These are phyloP conservation scores for Caprella mutica DNA, from an alignment of 2,888 invertebrate species.

Conservation along the genomic window DNA sequence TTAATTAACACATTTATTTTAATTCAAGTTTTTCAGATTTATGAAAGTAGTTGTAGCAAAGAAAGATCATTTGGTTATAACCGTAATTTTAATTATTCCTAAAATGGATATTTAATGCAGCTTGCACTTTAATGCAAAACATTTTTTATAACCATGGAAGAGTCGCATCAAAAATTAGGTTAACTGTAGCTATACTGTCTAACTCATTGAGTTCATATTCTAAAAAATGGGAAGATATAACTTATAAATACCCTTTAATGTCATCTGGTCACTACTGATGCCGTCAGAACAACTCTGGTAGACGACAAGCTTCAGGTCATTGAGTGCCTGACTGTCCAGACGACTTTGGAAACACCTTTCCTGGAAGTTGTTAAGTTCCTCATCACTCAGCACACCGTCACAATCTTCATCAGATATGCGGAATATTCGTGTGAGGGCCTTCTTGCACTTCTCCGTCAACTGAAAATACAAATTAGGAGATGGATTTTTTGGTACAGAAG, in stretches of 20 bases:
- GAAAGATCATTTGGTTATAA: no score
- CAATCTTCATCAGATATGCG: slow-evolving; percentile 90
- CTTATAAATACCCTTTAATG: no score
- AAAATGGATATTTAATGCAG: no score
- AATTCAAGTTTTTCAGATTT: no score
- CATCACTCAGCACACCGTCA: slow-evolving; percentile 88
- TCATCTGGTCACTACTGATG: slow-evolving; percentile 76
- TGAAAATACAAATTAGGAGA: slow-evolving; percentile 42
- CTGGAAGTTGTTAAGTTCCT: slow-evolving; percentile 93
- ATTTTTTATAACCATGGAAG: no score
- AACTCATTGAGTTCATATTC: neutral
- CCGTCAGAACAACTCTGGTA: slow-evolving; percentile 86
- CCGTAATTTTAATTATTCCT: no score
- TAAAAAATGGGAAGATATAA: slow-evolving; percentile 40
- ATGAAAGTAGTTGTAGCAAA: no score
- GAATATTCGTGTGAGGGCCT: slow-evolving; percentile 74
- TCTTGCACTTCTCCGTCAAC: slow-evolving; percentile 86
- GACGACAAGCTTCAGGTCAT: slow-evolving; percentile 89
- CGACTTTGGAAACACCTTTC: slow-evolving; percentile 93
- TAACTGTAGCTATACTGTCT: no score
- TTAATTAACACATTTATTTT: no score
- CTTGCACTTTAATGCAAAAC: no score
- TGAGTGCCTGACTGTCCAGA: slow-evolving; percentile 72
- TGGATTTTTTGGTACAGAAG: slow-evolving; percentile 20
- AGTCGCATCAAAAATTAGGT: no score